Evolutionary conservation across 2,797 vertebrate genomes (phyloP).

Genomic region (Enteromius fasciolatus): DNA sequence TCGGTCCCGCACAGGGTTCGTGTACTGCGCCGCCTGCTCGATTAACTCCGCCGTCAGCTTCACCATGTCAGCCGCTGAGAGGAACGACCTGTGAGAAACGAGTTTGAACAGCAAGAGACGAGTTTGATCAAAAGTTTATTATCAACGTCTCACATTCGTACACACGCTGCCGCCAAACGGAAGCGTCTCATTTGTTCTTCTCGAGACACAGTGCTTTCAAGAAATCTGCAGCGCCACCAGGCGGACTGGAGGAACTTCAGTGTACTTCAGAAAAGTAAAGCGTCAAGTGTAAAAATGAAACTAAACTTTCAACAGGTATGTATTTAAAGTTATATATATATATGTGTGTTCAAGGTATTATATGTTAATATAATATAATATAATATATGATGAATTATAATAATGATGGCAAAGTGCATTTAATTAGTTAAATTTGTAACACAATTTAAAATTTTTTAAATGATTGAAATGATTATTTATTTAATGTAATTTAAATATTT

Average conservation of each 20-base stretch:
- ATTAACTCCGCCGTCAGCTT: slow-evolving; percentile 92
- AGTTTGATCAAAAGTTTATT: not conserved
- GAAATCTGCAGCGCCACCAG: not conserved
- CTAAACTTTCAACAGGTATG: not conserved
- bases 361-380: not conserved
- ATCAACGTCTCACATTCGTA: not conserved
- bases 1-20: slow-evolving; percentile 89
- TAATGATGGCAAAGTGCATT: not conserved
- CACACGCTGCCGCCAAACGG: slow-evolving; percentile 61
- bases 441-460: not conserved
- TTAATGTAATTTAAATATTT: too few species aligned
- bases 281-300: too few species aligned
- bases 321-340: not conserved
- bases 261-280: too few species aligned
- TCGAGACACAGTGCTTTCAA: not conserved
- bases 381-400: not conserved
- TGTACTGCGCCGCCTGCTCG: slow-evolving; percentile 94
- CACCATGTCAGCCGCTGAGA: slow-evolving; percentile 79
- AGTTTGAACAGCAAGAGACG: not conserved
- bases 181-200: not conserved
- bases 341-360: too few species aligned
- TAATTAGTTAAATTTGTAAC: too few species aligned
- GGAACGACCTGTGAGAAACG: rapidly evolving
- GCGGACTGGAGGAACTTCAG: not conserved
- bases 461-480: not conserved